Evolutionary conservation across 2,797 vertebrate genomes (phyloP).

Genomic region (Apodemus agrarius): DNA sequence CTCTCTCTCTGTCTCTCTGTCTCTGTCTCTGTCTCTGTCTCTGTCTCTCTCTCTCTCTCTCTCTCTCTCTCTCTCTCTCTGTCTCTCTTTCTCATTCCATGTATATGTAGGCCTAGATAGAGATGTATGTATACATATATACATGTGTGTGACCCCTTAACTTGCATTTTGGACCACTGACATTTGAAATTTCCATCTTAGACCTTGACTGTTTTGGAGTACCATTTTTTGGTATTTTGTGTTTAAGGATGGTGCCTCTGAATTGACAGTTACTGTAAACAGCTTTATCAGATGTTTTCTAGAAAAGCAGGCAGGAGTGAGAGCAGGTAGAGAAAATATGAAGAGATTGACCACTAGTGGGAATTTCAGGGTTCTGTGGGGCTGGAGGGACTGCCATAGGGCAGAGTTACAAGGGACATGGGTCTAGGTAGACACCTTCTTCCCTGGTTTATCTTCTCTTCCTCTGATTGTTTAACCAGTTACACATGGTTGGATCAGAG

Average conservation of each 20-base stretch:
- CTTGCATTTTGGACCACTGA: background rate
- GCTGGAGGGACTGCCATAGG: background rate
- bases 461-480: background rate
- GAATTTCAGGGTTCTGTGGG: too few relatives aligned
- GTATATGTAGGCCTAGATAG: too few relatives aligned
- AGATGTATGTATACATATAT: too few relatives aligned
- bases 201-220: background rate
- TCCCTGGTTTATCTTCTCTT: background rate
- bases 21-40: background rate
- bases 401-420: background rate
- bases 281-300: conserved; percentile 23
- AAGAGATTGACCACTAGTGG: background rate
- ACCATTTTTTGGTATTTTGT: background rate
- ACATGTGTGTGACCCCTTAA: background rate
- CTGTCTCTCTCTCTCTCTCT: background rate
- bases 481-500: background rate
- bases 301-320: background rate
- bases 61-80: background rate
- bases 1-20: too few relatives aligned
- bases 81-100: too few relatives aligned
- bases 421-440: background rate
- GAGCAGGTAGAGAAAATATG: background rate
- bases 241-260: background rate
- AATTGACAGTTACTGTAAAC: background rate
- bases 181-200: conserved; percentile 6